Percentiles rank a stretch among this genome's conserved stretches.
These are phyloP conservation scores for Varanus komodoensis DNA, from an alignment of 2,113 vertebrate genomes.

Conservation along the genomic window DNA sequence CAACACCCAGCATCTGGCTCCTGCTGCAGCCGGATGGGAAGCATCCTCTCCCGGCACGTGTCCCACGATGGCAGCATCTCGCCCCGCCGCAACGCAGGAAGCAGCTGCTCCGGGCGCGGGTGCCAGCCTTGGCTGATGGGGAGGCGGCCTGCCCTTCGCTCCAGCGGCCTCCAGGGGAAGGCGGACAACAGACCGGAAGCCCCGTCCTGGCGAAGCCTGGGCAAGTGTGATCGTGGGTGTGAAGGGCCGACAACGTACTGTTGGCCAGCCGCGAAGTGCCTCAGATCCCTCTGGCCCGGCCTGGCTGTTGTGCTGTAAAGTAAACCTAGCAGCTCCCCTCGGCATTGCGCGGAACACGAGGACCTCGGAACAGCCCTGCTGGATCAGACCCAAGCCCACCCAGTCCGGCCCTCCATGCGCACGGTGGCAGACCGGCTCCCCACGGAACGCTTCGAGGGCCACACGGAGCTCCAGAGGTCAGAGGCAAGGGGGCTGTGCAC, in stretches of 20 bases:
- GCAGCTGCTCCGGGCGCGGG: not conserved
- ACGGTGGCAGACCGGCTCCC: too few relatives aligned
- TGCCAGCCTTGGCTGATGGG: not conserved
- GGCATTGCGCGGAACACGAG: not conserved
- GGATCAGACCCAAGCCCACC: too few relatives aligned
- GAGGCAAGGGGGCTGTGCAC: not conserved
- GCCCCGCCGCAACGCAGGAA: not conserved
- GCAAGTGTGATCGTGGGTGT: too few relatives aligned
- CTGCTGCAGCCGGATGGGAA: not conserved
- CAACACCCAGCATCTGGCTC: not conserved
- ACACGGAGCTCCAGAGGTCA: not conserved
- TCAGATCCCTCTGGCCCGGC: not conserved
- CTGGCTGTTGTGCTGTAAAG: not conserved
- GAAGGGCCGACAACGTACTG: not conserved
- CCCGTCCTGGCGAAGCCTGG: not conserved
- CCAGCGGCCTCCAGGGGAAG: not conserved
- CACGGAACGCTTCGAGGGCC: too few relatives aligned
- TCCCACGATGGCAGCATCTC: not conserved
- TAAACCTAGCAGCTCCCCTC: not conserved
- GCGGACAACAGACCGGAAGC: not conserved
- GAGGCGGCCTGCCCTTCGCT: not conserved
- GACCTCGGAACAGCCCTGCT: too few relatives aligned
- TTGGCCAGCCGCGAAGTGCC: not conserved
- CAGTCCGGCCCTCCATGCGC: too few relatives aligned
- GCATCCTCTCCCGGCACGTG: not conserved